Evolutionary conservation across 2,797 vertebrate species (phyloP), one percentile per base, ranked within the genome.

Genomic region (Vipera ursinii): DNA sequence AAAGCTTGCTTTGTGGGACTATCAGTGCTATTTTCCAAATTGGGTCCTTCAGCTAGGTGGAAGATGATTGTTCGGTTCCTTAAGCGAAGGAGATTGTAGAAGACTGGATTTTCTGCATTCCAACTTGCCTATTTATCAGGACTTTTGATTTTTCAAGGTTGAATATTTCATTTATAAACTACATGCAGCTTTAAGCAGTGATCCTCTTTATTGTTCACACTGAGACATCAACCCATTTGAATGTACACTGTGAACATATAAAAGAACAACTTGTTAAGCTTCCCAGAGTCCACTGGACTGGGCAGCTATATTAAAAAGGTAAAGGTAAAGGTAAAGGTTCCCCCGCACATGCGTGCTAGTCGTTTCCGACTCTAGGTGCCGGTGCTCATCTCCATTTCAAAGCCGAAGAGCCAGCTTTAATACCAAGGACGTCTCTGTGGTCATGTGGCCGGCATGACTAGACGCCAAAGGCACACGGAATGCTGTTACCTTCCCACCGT

Each of bases 1-100:
- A 93, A 95, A 95, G 93, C 91, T 93, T 91, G 90, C 85, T 88
- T 65, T 0, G 0, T 93, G 86, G 93, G 93, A 94, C 94, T 94
- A 93, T 22, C 90, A 91, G 92, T 26, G 12, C 86, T 88, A 65
- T 95, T 92, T 94, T 93, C 93, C 65, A 94, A 89, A 89, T 60
- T 0, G 69, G 88, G 93, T 10, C 90, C 91, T 95, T 88, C 92
- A 95, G 82, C 92, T 91, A 73, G 56, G 38, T 38, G 2, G 69
- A 87, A 93, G 73, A 32, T 94, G 92, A 90, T 69, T 93, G 2
- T 59, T 10, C 24, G 32, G n/a, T 56, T 65, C 60, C 87, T 93
- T 56, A 90, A 61, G 38, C 53, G 90, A 89, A 53, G 73, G 91
- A 55, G 53, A 93, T 60, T 87, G 44, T 87, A 91, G 69, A 90